phyloP scores from a whole-genome alignment of 2,113 vertebrate species.

The Microtus richardsoni region DNA sequence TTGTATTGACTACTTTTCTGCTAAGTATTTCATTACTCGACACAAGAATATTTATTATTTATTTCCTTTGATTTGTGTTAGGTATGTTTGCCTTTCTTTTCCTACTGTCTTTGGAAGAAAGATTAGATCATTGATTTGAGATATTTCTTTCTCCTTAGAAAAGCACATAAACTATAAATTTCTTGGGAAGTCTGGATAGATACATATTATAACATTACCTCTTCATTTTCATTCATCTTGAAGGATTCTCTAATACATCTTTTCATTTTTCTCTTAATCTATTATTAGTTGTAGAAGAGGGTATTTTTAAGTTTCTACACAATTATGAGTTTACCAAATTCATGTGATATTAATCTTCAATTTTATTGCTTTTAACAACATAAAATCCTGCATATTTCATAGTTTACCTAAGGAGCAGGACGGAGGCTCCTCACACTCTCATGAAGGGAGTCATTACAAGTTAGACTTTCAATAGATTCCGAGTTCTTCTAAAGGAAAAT shows the following conservation, averaged over 20 bases:
- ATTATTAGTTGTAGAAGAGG: background rate
- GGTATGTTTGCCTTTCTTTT: background rate
- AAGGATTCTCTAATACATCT: background rate
- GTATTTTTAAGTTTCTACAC: background rate
- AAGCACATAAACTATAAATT: background rate
- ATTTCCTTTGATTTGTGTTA: background rate
- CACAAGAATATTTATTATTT: background rate
- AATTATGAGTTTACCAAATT: background rate
- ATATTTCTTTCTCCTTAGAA: background rate
- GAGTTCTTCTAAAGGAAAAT: background rate
- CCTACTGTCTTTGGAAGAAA: background rate
- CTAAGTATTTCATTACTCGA: background rate
- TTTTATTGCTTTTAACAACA: background rate
- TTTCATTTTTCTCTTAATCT: background rate
- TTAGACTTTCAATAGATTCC: background rate
- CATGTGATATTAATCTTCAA: background rate
- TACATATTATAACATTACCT: background rate
- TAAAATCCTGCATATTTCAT: background rate
- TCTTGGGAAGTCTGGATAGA: background rate
- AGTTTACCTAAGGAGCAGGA: background rate
- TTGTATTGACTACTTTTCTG: background rate
- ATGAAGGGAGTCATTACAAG: background rate
- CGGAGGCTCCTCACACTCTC: background rate
- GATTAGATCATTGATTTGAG: background rate
- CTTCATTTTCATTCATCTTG: background rate